Evolutionary conservation across 1,140 invertebrate genomes (phyloP).

Genomic region (Pseudomyrmex dendroicus): DNA sequence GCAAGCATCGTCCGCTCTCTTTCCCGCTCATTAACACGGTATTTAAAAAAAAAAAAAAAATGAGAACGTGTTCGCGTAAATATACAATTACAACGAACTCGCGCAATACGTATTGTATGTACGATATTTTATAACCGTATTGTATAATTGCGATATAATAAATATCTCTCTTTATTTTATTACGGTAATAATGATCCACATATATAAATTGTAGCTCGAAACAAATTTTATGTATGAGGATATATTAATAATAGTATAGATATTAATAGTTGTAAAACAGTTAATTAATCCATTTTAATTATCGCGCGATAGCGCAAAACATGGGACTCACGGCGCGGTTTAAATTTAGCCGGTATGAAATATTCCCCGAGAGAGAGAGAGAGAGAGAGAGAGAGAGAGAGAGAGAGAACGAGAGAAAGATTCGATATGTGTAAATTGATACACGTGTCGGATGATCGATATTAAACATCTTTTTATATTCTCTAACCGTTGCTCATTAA

Average conservation of each 20-base stretch:
- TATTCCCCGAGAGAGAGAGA: not conserved
- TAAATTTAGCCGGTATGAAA: slow-evolving; percentile 35
- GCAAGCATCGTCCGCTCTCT: not conserved
- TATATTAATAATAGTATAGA: slow-evolving; percentile 13
- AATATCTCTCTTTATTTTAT: slow-evolving; percentile 9
- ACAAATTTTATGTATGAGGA: slow-evolving; percentile 6
- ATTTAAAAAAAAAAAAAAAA: not conserved
- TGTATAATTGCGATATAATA: slow-evolving; percentile 12
- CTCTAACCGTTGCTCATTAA: slow-evolving; percentile 17
- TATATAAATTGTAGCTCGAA: not conserved
- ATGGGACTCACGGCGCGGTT: not conserved
- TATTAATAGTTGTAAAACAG: slow-evolving; percentile 28
- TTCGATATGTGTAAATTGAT: slow-evolving; percentile 34
- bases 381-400: too few relatives aligned
- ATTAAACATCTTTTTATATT: slow-evolving; percentile 48
- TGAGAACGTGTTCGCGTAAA: too few relatives aligned
- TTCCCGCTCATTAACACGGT: too few relatives aligned
- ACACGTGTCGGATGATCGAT: slow-evolving; percentile 26
- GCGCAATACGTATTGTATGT: not conserved
- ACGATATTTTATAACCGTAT: not conserved
- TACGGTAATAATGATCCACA: not conserved
- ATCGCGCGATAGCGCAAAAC: not conserved
- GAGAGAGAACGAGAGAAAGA: too few relatives aligned
- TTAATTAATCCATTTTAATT: slow-evolving; percentile 38
- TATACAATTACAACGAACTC: not conserved